Evolutionary conservation across 2,797 vertebrate species (phyloP).

Genomic region (Furcifer pardalis): DNA sequence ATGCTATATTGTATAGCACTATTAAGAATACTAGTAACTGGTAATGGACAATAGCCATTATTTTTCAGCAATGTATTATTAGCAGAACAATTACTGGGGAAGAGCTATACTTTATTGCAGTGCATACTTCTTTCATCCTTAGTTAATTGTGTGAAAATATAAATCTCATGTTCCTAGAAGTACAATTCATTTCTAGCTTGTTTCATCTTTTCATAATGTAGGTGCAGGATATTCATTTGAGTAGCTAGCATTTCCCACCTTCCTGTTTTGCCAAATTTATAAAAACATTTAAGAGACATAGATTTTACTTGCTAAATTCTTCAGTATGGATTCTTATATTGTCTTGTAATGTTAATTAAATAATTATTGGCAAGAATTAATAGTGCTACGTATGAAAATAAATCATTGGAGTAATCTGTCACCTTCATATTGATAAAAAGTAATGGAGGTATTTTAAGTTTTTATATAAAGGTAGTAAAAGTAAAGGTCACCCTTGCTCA

Average conservation of each 20-base stretch:
- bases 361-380: not conserved
- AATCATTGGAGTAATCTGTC: not conserved
- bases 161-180: constrained; percentile 21
- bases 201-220: constrained; percentile 25
- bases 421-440: not conserved
- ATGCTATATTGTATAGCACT: too few species aligned
- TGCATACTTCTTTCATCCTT: constrained; percentile 3
- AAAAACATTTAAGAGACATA: constrained; percentile 24
- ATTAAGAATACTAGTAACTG: constrained; percentile 39
- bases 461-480: not conserved
- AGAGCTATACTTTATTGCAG: constrained; percentile 53
- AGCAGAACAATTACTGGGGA: constrained; percentile 44
- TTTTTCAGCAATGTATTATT: constrained; percentile 43
- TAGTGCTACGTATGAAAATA: not conserved
- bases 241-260: not conserved
- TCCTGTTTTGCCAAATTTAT: constrained; percentile 20
- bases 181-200: constrained; percentile 49
- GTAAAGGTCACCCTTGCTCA: too few species aligned
- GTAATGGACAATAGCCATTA: constrained; percentile 43
- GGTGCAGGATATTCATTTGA: constrained; percentile 43
- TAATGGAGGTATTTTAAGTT: not conserved
- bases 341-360: constrained; percentile 6
- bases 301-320: constrained; percentile 27
- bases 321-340: constrained; percentile 39
- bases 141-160: constrained; percentile 48